Percentiles rank a stretch among this genome's conserved stretches.
Conservation (phyloP, 2,888 invertebrate species). For the Lamellibrachia satsuma region DNA sequence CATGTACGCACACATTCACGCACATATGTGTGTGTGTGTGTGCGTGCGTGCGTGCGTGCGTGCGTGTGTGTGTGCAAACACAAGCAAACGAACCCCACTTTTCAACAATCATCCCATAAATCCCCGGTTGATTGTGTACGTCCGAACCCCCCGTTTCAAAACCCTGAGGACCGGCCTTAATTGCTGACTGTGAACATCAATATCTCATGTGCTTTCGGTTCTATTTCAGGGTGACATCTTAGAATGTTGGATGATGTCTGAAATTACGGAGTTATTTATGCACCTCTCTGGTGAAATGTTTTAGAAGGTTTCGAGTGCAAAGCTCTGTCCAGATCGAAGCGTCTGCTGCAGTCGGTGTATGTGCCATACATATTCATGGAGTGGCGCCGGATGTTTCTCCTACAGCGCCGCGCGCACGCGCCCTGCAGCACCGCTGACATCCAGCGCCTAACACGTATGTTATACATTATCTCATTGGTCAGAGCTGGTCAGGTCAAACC, state of each 20-base stretch:
- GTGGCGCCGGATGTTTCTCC: slow-evolving; percentile 54
- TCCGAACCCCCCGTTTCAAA: too few relatives aligned
- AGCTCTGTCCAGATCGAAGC: slow-evolving; percentile 45
- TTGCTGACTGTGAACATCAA: too few relatives aligned
- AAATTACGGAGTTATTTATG: neutral
- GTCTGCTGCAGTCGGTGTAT: slow-evolving; percentile 44
- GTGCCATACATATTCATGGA: slow-evolving; percentile 57
- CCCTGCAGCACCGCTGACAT: slow-evolving; percentile 46
- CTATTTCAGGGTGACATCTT: too few relatives aligned
- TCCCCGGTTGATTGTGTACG: too few relatives aligned
- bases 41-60: slow-evolving; percentile 14
- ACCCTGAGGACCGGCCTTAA: too few relatives aligned
- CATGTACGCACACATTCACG: too few relatives aligned
- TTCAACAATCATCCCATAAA: too few relatives aligned
- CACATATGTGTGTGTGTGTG: slow-evolving; percentile 24
- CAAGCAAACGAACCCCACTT: too few relatives aligned
- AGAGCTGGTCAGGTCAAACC: neutral
- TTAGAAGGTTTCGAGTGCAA: slow-evolving; percentile 30
- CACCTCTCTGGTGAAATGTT: neutral
- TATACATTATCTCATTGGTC: neutral
- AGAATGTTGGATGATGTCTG: too few relatives aligned
- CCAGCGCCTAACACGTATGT: slow-evolving; percentile 29
- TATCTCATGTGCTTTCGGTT: too few relatives aligned
- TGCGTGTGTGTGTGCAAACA: neutral
- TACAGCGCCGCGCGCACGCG: slow-evolving; percentile 41